Percentiles rank a stretch among this genome's conserved stretches.
These are phyloP conservation scores for Apamea monoglypha DNA, from an alignment of 2,888 invertebrate species.

Conservation along the genomic window DNA sequence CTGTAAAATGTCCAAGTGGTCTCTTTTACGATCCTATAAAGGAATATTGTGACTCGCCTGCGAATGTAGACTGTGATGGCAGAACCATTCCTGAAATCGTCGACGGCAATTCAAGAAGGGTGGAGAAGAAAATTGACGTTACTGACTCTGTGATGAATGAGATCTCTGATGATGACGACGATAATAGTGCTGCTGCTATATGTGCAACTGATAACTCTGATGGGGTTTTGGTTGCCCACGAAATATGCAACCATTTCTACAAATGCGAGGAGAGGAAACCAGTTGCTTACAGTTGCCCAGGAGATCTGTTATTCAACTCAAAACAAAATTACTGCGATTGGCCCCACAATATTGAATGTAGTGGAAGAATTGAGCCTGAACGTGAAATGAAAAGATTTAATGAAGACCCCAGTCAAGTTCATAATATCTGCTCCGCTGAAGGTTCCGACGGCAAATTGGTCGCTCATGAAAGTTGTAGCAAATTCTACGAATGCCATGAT, in stretches of 20 bases:
- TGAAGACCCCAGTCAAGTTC: conserved; percentile 67
- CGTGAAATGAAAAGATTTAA: conserved; percentile 23
- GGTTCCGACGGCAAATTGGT: conserved; percentile 71
- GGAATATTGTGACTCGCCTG: conserved; percentile 67
- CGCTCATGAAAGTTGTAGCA: conserved; percentile 74
- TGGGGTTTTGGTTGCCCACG: conserved; percentile 69
- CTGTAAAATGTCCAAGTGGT: conserved; percentile 55
- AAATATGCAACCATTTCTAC: conserved; percentile 74
- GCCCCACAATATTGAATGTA: conserved; percentile 66
- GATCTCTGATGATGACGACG: neutral
- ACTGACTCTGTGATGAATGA: conserved; percentile 10
- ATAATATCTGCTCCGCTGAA: conserved; percentile 67
- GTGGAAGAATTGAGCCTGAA: conserved; percentile 51
- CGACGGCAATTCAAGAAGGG: neutral
- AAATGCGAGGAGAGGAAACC: conserved; percentile 67
- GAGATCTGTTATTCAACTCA: conserved; percentile 65
- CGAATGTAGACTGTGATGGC: conserved; percentile 68
- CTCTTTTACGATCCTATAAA: conserved; percentile 65
- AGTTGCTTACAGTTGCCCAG: conserved; percentile 60
- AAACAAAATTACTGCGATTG: conserved; percentile 63
- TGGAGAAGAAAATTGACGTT: neutral
- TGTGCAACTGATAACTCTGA: conserved; percentile 68
- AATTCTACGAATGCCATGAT: conserved; percentile 72
- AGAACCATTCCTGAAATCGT: conserved; percentile 47
- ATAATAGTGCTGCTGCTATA: conserved; percentile 34